phyloP scores from a whole-genome alignment of 2,113 vertebrate genomes.

The Platysternon megacephalum region DNA sequence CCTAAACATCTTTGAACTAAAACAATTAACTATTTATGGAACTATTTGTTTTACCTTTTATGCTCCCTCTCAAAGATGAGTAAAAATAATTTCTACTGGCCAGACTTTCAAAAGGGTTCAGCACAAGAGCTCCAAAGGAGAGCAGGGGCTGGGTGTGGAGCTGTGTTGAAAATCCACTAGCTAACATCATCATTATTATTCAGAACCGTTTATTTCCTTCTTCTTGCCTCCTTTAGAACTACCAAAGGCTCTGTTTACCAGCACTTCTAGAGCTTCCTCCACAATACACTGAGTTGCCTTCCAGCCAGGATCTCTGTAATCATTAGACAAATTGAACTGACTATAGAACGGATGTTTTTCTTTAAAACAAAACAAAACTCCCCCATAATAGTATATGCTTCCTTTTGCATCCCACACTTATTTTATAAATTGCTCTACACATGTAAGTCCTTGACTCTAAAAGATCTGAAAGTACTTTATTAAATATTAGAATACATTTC shows the following conservation, averaged over 20 bases:
- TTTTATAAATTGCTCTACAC: slow-evolving; percentile 10
- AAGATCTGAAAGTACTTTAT: not conserved
- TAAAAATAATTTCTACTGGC: slow-evolving; percentile 53
- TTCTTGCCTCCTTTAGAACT: slow-evolving; percentile 38
- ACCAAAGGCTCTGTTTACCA: slow-evolving; percentile 26
- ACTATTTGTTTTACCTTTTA: slow-evolving; percentile 49
- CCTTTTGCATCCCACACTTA: slow-evolving; percentile 22
- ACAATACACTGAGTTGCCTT: slow-evolving; percentile 19
- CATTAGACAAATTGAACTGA: slow-evolving; percentile 58
- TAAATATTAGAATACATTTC: not conserved
- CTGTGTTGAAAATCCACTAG: not conserved
- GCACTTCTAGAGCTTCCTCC: slow-evolving; percentile 49
- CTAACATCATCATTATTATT: not conserved
- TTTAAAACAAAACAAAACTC: slow-evolving; percentile 9
- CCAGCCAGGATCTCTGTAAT: slow-evolving; percentile 50
- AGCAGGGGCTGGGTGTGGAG: slow-evolving; percentile 12
- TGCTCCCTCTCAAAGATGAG: not conserved
- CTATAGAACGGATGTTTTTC: slow-evolving; percentile 66
- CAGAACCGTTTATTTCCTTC: slow-evolving; percentile 43
- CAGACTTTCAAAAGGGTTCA: slow-evolving; percentile 50
- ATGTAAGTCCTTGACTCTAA: not conserved
- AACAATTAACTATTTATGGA: slow-evolving; percentile 65
- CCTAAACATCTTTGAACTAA: slow-evolving; percentile 11
- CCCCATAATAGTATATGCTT: not conserved
- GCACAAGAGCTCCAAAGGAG: slow-evolving; percentile 8